Evolutionary conservation across 92 coral and sea anemone species (phyloP).

Genomic region (Paramuricea clavata): DNA sequence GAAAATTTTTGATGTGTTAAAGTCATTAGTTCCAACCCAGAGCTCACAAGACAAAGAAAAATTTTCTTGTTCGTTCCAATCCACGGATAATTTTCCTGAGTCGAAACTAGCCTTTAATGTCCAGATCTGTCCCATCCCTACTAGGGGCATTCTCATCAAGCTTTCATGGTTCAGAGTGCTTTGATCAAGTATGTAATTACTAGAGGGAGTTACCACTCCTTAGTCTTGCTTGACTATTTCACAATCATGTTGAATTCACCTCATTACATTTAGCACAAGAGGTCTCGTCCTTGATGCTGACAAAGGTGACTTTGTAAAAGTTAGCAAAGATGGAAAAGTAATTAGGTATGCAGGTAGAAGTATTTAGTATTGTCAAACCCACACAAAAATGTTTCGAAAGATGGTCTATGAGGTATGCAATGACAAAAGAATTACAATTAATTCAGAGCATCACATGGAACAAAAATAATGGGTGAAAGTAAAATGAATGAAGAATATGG

Average conservation of each 20-base stretch:
- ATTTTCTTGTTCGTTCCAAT: too few relatives aligned
- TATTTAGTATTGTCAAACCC: neutral
- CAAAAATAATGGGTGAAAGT: constrained; percentile 72
- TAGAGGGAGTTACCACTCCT: too few relatives aligned
- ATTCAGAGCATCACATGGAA: constrained; percentile 94
- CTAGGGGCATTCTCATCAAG: too few relatives aligned
- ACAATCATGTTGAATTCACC: neutral
- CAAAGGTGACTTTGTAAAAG: constrained; percentile 87
- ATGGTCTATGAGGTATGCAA: neutral
- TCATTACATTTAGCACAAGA: constrained; percentile 71
- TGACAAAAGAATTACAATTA: neutral
- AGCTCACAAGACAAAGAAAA: too few relatives aligned
- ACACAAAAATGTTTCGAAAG: neutral
- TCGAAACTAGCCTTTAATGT: too few relatives aligned
- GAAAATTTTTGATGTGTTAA: too few relatives aligned
- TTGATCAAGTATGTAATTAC: too few relatives aligned
- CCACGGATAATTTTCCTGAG: too few relatives aligned
- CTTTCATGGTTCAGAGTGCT: too few relatives aligned
- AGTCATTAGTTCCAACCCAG: too few relatives aligned
- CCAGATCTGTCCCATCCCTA: too few relatives aligned
- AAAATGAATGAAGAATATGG: constrained; percentile 83
- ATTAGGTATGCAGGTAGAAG: constrained; percentile 72
- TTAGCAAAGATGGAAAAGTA: constrained; percentile 87
- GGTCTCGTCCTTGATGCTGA: constrained; percentile 85
- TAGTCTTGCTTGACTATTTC: too few relatives aligned